Base-by-base conservation (phyloP, 2,888 invertebrate species). In the Caenorhabditis panamensis region DNA sequence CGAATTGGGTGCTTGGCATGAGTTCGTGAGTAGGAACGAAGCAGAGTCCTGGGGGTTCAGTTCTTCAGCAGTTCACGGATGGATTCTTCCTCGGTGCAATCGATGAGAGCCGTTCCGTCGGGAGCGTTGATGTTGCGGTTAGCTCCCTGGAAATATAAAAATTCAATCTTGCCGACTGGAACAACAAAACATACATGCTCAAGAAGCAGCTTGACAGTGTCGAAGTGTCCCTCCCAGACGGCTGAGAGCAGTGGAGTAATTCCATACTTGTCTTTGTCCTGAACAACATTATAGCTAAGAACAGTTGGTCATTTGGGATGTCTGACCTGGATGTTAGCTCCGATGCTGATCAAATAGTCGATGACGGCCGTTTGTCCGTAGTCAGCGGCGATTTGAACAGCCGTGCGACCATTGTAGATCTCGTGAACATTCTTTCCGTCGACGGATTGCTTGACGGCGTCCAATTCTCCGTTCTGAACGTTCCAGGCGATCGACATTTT, bases 141-240 rank as follows among this genome's bases (percentile, higher is more conserved):
- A 1, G 83, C 83, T n/a, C 85, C 84, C 75, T 84, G 64, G 67
- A 41, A n/a, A n/a, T n/a, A n/a, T 81, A 62, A 41, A 24, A 36
- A 47, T 22, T 18, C 5, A 26, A 1, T 56, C 47, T n/a, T 49
- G 20, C 31, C 36, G 11, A 36, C 5, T 36, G 36, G 5, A 5
- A 36, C 36, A n/a, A 36, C 36, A 36, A 93, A 93, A 76, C 82
- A 67, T 92, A 96, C 96, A 93, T 95, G 95, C 92, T 95, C 94
- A 82, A 97, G 91, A 87, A 98, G 93, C 84, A 96, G 92, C 92
- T 95, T 94, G 13, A 97, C 97, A 92, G 96, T 96, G 82, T 94
- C 94, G 66, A 95, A 95, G 91, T 97, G 97, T 26, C 96, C 96
- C 92, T 98, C 97, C 95, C 96, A 98, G 90, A 97, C 95, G 73